Evolutionary conservation across 2,113 vertebrate species (phyloP), one percentile per base, ranked within the genome.

Genomic region (Eurystomus gularis): DNA sequence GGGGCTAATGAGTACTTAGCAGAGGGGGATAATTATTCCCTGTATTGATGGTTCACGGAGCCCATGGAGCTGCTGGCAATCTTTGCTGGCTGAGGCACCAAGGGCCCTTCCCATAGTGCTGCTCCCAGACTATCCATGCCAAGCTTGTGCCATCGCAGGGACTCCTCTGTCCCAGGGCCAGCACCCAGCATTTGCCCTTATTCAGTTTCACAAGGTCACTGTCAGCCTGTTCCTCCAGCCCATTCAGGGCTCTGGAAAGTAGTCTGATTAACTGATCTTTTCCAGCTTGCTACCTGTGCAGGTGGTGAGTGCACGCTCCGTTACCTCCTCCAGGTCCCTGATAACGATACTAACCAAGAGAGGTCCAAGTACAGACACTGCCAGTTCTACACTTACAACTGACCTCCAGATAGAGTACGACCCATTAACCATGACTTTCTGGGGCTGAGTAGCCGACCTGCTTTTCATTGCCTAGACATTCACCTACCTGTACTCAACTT

Each of bases 121-220:
- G 17, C 5, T 62, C 14, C 33, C 51, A 61, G 29, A 4, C 20
- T 60, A 35, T 37, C 11, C 33, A 11, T 57, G 29, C 17, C 57
- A 80, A 68, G 26, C n/a, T 16, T 13, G 20, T 81, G 65, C 8
- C 23, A 17, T 13, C 0, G 0, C 40, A 81, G 23, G 17, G 28
- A 11, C 29, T 58, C 26, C 23, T 61, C 29, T 29, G 21, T 37
- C 10, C 35, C 46, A 42, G 13, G 28, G 15, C 20, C 51, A 35
- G 33, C 0, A 6, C 7, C 6, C n/a, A 29, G 2, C 4, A 51
- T 24, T 57, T 68, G 17, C 11, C 7, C 24, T 62, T 51, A 18
- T 3, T 35, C 44, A 57, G 25, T 66, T 65, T 80, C 51, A 72
- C 23, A 48, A 37, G n/a, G 21, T 37, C 58, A 20, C 33, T 37